Base-by-base conservation (phyloP, 2,888 invertebrate genomes). In the Ormia ochracea region DNA sequence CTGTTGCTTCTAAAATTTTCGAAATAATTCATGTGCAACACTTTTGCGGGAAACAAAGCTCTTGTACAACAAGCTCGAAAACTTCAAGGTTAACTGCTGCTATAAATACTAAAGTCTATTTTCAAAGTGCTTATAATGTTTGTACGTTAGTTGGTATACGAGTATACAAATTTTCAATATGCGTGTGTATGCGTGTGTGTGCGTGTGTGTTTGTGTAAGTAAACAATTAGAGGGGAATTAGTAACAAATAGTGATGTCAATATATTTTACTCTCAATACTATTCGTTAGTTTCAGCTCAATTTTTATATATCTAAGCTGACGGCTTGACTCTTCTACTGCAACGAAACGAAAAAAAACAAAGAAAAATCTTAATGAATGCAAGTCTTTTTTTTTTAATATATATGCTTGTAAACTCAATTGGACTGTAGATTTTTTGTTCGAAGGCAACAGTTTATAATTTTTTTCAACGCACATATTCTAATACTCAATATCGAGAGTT, bases 61-160 rank as follows among this genome's bases (percentile, higher is more conserved):
- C 63, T 52, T 52, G 43, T 69, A 59, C 52, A 69, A 65, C 58
- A 50, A 79, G 65, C 69, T 70, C 26, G 38, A 75, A 38, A 65
- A 79, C 75, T 79, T 75, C 79, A 79, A 79, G 79, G 79, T 79
- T 79, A 79, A 79, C 79, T 38, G 75, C 58, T 54, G 21, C 38
- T 31, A 14, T 31, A 38, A 41, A 23, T 68, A 63, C 26, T 56
- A 19, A n/a, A 52, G 33, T 69, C 14, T 54, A 6, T 68, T 23
- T 48, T 56, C 26, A 36, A 58, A 58, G 33, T 36, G 10, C 36
- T 23, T n/a, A n/a, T 23, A 9, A 6, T 14, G 21, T 14, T 69
- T 58, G n/a, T n/a, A 21, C 21, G 28, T 61, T 50, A 21, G 26
- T n/a, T 7, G n/a, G 19, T 56, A 14, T 54, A 9, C n/a, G n/a